Conservation (phyloP, 2,888 invertebrate genomes). For the Parelbella ahira region DNA sequence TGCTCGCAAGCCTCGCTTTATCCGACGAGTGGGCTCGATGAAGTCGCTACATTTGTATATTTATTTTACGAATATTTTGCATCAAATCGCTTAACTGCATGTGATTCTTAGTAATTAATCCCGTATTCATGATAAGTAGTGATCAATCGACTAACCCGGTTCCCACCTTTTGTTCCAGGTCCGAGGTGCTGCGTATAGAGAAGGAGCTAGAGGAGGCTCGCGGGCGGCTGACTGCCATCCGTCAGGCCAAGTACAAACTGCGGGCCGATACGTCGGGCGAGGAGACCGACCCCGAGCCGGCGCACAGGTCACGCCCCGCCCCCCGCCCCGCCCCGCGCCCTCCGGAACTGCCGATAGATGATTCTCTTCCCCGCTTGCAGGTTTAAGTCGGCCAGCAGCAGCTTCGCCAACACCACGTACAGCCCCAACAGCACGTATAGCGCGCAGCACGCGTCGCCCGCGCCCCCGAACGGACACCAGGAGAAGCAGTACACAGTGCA, state of each 20-base stretch:
- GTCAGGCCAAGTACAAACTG: conserved; percentile 94
- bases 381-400: conserved; percentile 63
- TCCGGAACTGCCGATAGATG: too few species aligned
- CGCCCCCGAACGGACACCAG: conserved; percentile 19
- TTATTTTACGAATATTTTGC: too few species aligned
- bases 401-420: conserved; percentile 70
- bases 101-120: too few species aligned
- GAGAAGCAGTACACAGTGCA: conserved; percentile 56
- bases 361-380: too few species aligned
- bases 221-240: conserved; percentile 92
- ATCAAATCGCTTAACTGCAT: too few species aligned
- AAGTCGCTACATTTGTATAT: too few species aligned
- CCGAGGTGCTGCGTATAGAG: conserved; percentile 96
- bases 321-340: too few species aligned
- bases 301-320: too few species aligned
- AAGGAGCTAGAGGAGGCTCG: conserved; percentile 96
- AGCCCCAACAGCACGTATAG: conserved; percentile 67
- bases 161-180: conserved; percentile 71
- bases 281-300: conserved; percentile 83
- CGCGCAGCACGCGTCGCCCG: conserved; percentile 43
- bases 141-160: too few species aligned
- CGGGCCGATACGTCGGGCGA: conserved; percentile 83
- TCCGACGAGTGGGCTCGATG: too few species aligned
- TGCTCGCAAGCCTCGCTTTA: too few species aligned
- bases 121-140: too few species aligned